Evolutionary conservation across 2,797 vertebrate genomes (phyloP).

Genomic region (Zonotrichia albicollis): DNA sequence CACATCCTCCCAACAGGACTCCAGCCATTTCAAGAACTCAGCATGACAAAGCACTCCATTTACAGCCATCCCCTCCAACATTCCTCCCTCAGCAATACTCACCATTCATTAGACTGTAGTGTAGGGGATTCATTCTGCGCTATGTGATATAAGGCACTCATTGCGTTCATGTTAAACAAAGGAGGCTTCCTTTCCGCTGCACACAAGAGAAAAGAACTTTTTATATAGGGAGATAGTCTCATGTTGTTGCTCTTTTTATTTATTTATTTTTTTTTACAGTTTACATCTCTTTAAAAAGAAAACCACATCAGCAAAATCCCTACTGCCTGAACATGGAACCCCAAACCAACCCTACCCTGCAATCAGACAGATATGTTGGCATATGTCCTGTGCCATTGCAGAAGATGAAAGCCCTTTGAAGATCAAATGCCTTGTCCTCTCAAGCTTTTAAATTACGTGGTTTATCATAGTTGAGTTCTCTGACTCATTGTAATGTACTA

Average conservation of each 20-base stretch:
- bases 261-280: not conserved
- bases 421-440: conserved; percentile 65
- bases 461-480: conserved; percentile 56
- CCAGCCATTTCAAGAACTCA: conserved; percentile 40
- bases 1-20: conserved; percentile 46
- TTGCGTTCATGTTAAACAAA: conserved; percentile 99
- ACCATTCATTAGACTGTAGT: conserved; percentile 98
- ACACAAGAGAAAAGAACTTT: conserved; percentile 63
- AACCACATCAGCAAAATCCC: conserved; percentile 41
- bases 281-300: conserved; percentile 33
- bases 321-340: conserved; percentile 12
- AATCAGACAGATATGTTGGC: conserved; percentile 65
- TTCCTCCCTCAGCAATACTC: conserved; percentile 74
- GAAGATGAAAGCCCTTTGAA: conserved; percentile 60
- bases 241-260: not conserved
- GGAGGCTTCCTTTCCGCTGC: conserved; percentile 98
- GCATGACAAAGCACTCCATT: conserved; percentile 61
- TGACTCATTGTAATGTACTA: conserved; percentile 54
- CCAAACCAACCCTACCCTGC: conserved; percentile 53
- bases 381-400: not conserved
- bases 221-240: conserved; percentile 22
- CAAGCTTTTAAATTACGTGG: conserved; percentile 59
- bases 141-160: conserved; percentile 99
- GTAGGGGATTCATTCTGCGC: conserved; percentile 98
- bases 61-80: conserved; percentile 33